Conservation (phyloP, 2,113 vertebrate species). For the Trogon surrucura region DNA sequence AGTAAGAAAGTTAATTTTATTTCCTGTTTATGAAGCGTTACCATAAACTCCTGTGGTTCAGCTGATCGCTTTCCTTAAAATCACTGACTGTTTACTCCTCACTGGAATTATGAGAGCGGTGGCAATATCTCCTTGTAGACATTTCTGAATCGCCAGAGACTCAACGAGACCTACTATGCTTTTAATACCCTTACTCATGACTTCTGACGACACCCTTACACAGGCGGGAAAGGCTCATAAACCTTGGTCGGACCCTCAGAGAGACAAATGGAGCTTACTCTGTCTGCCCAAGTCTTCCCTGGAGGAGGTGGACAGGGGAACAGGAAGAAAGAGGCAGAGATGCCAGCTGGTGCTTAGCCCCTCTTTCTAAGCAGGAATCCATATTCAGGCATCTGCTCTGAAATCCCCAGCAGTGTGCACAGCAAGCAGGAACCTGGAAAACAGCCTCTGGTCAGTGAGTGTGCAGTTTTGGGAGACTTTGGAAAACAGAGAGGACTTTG, state of each 20-base stretch:
- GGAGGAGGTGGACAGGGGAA: neutral
- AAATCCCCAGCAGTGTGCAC: neutral
- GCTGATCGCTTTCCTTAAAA: neutral
- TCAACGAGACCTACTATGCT: neutral
- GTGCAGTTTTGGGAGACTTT: neutral
- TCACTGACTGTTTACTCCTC: neutral
- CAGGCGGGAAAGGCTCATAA: neutral
- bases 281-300: neutral
- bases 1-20: constrained; percentile 18
- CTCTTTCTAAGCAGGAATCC: neutral
- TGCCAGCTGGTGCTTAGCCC: neutral
- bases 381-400: neutral
- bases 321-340: neutral
- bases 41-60: neutral
- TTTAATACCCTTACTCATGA: neutral
- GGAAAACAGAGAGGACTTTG: neutral
- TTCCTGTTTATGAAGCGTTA: constrained; percentile 33
- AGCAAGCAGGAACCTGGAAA: neutral
- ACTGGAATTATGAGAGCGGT: neutral
- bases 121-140: neutral
- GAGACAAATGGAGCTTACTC: neutral
- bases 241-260: neutral
- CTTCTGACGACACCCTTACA: neutral
- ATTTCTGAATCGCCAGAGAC: neutral
- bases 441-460: neutral